Base-by-base conservation (phyloP, 2,888 invertebrate species). In the Macaria notata region DNA sequence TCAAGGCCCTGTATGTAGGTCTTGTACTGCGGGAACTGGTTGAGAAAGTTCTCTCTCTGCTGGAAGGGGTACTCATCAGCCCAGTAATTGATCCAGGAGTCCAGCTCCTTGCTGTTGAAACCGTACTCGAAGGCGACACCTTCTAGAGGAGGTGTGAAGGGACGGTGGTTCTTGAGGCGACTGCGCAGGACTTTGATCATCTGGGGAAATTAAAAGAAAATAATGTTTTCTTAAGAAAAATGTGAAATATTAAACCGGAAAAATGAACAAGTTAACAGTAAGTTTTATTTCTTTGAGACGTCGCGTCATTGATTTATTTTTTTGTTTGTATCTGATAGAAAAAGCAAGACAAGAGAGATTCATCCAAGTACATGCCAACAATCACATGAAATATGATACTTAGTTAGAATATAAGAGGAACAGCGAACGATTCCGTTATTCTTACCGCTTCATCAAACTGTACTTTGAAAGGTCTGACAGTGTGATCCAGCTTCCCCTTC, bases 111-210 rank as follows among this genome's bases (percentile, higher is more conserved):
- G 0, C 94, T 87, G 76, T 96, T 95, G 78, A 98, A 95, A 1
- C 98, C 98, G 74, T 98, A 98, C 65, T 95, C 93, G 79, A 97
- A 97, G 3, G 90, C 93, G 0, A 92, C 87, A 9, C 93, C 94
- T 82, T 96, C 95, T 30, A 96, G 79, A 0, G 96, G 94, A 3
- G 92, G 89, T 0, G 92, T 76, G 36, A 82, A 70, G 1, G 66
- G 56, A 2, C 84, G 76, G 9, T 77, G 78, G 45, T 72, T 72
- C 46, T 73, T 76, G 0, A 90, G 69, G 4, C 88, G 84, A 0
- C 67, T 59, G 43, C 74, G 78, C 0, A 90, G 69, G 53, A 89
- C 87, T 62, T 71, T 68, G 36, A 87, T 65, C 62, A 77, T 70
- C 89, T 90, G 75, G 19, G 19, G 0, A 72, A 76, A 54, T 31